Evolutionary conservation across 1,140 invertebrate genomes (phyloP).

Genomic region (Drosophila azteca): DNA sequence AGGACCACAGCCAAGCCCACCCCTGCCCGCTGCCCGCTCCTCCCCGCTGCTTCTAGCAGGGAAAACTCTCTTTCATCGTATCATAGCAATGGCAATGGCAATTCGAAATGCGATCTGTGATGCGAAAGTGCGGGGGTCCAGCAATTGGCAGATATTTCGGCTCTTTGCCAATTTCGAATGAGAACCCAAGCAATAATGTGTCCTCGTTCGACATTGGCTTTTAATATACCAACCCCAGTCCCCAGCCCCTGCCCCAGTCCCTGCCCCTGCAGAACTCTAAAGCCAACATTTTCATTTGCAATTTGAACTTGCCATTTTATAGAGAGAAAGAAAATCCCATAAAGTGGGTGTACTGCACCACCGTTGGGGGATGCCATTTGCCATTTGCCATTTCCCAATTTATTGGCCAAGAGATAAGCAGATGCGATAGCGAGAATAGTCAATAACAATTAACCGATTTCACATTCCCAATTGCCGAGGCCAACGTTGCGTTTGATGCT

Average conservation of each 20-base stretch:
- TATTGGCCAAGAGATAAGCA: background rate
- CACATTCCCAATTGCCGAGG: background rate
- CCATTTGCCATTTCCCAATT: background rate
- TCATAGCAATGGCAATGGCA: slow-evolving; percentile 40
- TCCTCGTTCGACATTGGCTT: slow-evolving; percentile 68
- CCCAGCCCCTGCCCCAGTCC: too few relatives aligned
- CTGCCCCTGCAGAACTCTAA: slow-evolving; percentile 1
- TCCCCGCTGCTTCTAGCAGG: background rate
- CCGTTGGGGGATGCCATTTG: too few relatives aligned
- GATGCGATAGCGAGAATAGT: too few relatives aligned
- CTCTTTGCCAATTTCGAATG: slow-evolving; percentile 61
- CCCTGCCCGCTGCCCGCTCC: too few relatives aligned
- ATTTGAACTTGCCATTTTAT: background rate
- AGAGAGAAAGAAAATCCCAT: background rate
- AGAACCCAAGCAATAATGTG: slow-evolving; percentile 66
- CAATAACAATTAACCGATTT: slow-evolving; percentile 9
- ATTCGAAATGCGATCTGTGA: slow-evolving; percentile 29
- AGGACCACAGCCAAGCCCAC: background rate
- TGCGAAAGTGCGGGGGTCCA: background rate
- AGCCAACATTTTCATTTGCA: slow-evolving; percentile 41
- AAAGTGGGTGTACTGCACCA: slow-evolving; percentile 20
- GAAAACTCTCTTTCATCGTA: background rate
- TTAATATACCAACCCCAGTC: slow-evolving; percentile 53
- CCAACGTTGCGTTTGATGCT: slow-evolving; percentile 21
- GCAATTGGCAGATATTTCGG: slow-evolving; percentile 48